Evolutionary conservation across 2,888 invertebrate species (phyloP), one percentile per base, ranked within the genome.

Genomic region (Nephrotoma appendiculata): DNA sequence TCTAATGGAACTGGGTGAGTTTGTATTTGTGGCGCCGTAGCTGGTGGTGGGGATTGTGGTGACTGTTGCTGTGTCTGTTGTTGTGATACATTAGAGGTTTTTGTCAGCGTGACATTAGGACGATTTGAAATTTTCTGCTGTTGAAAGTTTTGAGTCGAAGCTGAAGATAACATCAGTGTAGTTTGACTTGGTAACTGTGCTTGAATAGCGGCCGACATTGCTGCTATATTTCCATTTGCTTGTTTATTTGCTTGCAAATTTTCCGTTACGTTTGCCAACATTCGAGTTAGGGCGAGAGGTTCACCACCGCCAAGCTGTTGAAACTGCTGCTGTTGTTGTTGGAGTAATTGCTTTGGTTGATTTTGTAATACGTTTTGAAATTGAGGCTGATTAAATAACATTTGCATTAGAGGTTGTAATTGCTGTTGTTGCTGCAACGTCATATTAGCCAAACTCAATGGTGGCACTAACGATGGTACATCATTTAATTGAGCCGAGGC

Each of bases 181-280:
- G 85, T 85, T 87, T 90, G 90, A 86, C 89, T 89, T 52, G 90
- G 90, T 4, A 90, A 87, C 87, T 90, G 90, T 87, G 89, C 88
- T 7, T 89, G 87, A 86, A 88, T 88, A 6, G 89, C 86, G 1
- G 89, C 88, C 7, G 85, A 44, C 6, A 85, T 12, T 9, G 88
- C 88, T 5, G 88, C 88, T 9, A 89, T 88, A 87, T 88, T 90
- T 0, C 90, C 90, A 88, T 90, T 90, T 0, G 90, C 89, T 84
- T 89, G 90, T 86, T 90, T 90, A 85, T 90, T 89, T 57, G 89
- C 89, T 71, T 89, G 89, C 45, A 89, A 89, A 44, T 89, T 90
- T 5, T 90, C 90, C 43, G 88, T 92, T 88, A 90, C 91, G 4
- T 71, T 71, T 31, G 71, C 31, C 19, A 71, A 71, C 89, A 90